Evolutionary conservation across 1,140 invertebrate genomes (phyloP).

Genomic region (Leptinotarsa defecta): DNA sequence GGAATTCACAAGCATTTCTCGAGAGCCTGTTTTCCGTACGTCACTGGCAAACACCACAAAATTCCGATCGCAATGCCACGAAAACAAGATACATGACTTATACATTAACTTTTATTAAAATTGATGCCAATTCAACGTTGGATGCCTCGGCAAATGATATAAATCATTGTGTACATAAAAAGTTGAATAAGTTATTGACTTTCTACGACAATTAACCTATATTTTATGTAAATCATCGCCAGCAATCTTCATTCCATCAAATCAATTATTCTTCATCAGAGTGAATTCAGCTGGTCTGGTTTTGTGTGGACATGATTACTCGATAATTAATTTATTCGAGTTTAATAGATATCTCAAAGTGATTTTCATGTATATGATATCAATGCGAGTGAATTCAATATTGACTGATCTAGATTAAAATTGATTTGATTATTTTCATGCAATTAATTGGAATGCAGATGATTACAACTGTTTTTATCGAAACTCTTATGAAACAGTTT

Average conservation of each 20-base stretch:
- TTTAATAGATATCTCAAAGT: neutral
- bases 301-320: neutral
- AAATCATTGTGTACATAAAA: neutral
- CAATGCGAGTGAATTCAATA: neutral
- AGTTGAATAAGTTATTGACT: neutral
- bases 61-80: no score
- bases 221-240: conserved; percentile 1
- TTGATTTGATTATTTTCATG: no score
- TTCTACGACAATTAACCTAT: neutral
- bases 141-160: neutral
- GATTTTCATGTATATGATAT: neutral
- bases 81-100: no score
- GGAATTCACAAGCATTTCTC: no score
- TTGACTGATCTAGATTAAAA: neutral
- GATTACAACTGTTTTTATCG: no score
- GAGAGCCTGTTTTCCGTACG: no score
- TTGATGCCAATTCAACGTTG: neutral
- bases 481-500: no score
- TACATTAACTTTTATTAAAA: no score
- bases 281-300: neutral
- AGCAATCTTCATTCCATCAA: neutral
- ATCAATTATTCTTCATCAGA: neutral
- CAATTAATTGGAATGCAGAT: no score
- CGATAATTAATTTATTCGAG: neutral
- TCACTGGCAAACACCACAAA: no score